Conservation (phyloP, 2,888 invertebrate genomes). For the Amphipyra berbera region DNA sequence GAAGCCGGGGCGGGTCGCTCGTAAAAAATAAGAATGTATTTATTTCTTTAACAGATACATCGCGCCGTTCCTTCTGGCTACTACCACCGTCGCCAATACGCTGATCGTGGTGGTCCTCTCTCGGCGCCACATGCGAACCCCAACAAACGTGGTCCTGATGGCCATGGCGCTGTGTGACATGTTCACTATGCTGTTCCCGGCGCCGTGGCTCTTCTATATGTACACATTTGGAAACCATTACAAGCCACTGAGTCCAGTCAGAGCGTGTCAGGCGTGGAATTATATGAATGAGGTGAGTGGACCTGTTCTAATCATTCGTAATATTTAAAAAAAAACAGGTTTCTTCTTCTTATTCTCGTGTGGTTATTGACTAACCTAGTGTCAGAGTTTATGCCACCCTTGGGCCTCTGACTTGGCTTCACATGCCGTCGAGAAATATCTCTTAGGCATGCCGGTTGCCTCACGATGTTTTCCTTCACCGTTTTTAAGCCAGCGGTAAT, state of each 20-base stretch:
- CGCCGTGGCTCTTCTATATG: slow-evolving; percentile 97
- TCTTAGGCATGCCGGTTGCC: too few species aligned
- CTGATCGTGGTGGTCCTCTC: slow-evolving; percentile 97
- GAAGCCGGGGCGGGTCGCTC: too few species aligned
- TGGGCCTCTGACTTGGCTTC: too few species aligned
- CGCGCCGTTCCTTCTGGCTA: slow-evolving; percentile 95
- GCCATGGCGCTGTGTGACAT: slow-evolving; percentile 99
- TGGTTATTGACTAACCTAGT: too few species aligned
- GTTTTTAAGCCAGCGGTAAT: too few species aligned
- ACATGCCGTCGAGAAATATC: too few species aligned
- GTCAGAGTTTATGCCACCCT: too few species aligned
- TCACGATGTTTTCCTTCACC: too few species aligned
- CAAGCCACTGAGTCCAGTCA: slow-evolving; percentile 93
- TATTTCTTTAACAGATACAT: slow-evolving; percentile 85
- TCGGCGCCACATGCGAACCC: slow-evolving; percentile 97
- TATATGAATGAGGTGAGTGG: slow-evolving; percentile 94
- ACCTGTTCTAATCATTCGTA: too few species aligned
- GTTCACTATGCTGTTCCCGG: slow-evolving; percentile 97
- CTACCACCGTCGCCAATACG: slow-evolving; percentile 97
- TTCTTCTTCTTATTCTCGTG: too few species aligned
- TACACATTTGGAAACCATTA: slow-evolving; percentile 97
- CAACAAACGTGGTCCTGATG: slow-evolving; percentile 97
- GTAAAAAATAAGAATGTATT: too few species aligned
- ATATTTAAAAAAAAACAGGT: neutral
- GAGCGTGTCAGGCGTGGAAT: slow-evolving; percentile 94